Evolutionary conservation across 2,113 vertebrate species (phyloP).

Genomic region (Rhizomys pruinosus): DNA sequence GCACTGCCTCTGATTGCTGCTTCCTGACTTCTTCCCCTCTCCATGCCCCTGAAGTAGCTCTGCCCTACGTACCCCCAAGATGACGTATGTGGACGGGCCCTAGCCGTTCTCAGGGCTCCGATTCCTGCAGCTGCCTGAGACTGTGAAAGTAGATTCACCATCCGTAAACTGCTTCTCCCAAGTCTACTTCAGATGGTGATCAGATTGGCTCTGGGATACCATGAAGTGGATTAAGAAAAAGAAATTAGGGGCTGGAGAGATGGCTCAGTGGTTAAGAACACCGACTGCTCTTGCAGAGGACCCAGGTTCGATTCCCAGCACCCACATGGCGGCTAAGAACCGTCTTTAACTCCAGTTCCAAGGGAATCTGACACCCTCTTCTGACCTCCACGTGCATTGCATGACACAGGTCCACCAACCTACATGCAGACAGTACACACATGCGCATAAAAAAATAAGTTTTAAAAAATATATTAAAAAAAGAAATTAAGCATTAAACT

Average conservation of each 20-base stretch:
- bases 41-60: background rate
- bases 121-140: background rate
- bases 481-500: background rate
- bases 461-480: too few relatives aligned
- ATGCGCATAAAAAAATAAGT: too few relatives aligned
- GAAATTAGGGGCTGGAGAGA: background rate
- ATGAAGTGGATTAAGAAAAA: background rate
- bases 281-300: too few relatives aligned
- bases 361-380: too few relatives aligned
- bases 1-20: background rate
- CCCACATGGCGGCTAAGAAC: too few relatives aligned
- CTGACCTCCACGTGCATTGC: too few relatives aligned
- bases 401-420: too few relatives aligned
- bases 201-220: background rate
- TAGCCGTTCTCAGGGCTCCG: background rate
- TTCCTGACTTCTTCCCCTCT: background rate
- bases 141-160: background rate
- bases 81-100: background rate
- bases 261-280: too few relatives aligned
- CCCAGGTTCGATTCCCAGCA: too few relatives aligned
- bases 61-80: background rate
- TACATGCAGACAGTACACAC: too few relatives aligned
- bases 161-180: background rate
- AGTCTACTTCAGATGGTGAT: background rate
- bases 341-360: too few relatives aligned